These are phyloP conservation scores for Ciconia boyciana DNA, from an alignment of 2,113 vertebrate species.

Conservation along the genomic window DNA sequence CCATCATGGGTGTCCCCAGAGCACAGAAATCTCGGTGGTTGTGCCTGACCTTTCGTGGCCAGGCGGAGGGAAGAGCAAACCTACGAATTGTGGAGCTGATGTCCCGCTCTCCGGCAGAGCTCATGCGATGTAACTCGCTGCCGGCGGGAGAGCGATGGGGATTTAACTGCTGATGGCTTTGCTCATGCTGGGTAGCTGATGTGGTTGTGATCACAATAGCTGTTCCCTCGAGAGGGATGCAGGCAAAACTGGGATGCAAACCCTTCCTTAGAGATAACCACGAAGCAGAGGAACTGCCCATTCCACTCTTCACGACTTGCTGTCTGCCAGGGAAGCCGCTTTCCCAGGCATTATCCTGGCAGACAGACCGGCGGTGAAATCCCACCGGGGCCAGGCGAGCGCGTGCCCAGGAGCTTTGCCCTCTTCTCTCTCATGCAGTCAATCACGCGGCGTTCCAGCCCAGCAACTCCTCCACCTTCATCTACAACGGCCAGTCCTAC, in stretches of 20 bases:
- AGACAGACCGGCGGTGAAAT: fast-evolving
- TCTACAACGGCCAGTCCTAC: background rate
- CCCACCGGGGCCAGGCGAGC: fast-evolving
- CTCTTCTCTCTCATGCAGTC: constrained; percentile 3
- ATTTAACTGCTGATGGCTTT: background rate
- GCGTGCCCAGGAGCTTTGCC: background rate
- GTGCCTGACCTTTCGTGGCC: fast-evolving
- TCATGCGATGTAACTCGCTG: fast-evolving
- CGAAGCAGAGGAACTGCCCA: background rate
- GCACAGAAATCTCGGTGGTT: fast-evolving
- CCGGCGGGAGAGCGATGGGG: fast-evolving
- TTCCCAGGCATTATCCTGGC: background rate
- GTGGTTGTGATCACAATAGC: background rate
- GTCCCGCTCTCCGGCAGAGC: background rate
- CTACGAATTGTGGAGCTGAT: fast-evolving
- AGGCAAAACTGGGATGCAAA: background rate
- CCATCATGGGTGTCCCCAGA: background rate
- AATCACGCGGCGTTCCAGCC: constrained; percentile 66
- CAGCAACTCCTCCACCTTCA: constrained; percentile 62
- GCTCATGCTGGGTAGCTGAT: background rate
- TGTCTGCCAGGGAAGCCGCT: background rate
- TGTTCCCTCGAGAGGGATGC: background rate
- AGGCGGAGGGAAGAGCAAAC: background rate
- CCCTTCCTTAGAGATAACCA: background rate
- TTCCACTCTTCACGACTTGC: fast-evolving